Base-by-base conservation (phyloP, 2,113 vertebrate genomes). In the Halcyon senegalensis region DNA sequence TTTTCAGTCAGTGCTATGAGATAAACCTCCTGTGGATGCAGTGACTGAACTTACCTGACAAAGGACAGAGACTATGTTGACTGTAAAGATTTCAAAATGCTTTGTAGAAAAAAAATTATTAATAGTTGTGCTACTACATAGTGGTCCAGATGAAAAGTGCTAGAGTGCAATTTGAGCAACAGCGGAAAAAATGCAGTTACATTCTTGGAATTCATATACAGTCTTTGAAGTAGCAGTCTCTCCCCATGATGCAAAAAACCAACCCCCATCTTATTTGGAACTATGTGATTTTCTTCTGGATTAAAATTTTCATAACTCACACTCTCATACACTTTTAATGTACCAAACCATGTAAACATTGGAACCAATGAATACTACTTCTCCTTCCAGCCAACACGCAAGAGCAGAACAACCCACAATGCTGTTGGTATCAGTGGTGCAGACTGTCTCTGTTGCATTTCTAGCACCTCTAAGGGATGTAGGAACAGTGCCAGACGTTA, bases 201-300 rank as follows among this genome's bases (percentile, higher is more conserved):
- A 12, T 35, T 41, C 50, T 31, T 64, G 46, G 33, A 87, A 87
- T 68, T 87, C 12, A 80, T 17, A n/a, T 4, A 13, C 5, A 17
- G 27, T 13, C 50, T 78, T 51, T 51, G 59, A 90, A 86, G 80
- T 8, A 79, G n/a, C 15, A 82, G 31, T 31, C 30, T 50, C 14
- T 58, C 20, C 10, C 5, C 12, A 39, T 0, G 0, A 0, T n/a
- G 59, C 16, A 27, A 53, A 53, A 53, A 53, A 53, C 12, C 24
- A 53, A 53, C 51, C 8, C 11, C 25, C 25, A 50, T 72, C 87
- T 78, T 51, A n/a, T 15, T 59, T 16, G 43, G 10, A 87, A 48
- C 2, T 21, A 24, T 6, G 10, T n/a, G 4, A 84, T 73, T 69
- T 87, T 82, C 27, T 82, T 79, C 73, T 56, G 11, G 33, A 60